Percentiles rank a stretch among this genome's conserved stretches.
phyloP scores from a whole-genome alignment of 1,140 invertebrate species.

The Limonius californicus region DNA sequence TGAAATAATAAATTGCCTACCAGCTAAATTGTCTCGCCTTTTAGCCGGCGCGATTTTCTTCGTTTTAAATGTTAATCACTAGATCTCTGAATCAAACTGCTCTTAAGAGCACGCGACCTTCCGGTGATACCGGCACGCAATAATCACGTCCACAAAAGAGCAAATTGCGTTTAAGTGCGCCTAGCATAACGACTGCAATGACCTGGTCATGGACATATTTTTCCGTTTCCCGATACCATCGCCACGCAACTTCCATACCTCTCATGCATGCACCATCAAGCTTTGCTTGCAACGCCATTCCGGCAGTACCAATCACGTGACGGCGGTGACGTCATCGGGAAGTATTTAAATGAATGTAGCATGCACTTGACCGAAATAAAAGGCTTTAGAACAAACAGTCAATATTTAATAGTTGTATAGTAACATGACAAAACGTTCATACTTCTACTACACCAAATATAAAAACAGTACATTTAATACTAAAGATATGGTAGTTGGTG shows the following conservation, averaged over 20 bases:
- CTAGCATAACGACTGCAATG: constrained; percentile 26
- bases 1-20: constrained; percentile 15
- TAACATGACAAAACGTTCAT: constrained; percentile 20
- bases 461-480: constrained; percentile 34
- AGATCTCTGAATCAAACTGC: neutral
- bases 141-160: constrained; percentile 27
- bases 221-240: constrained; percentile 22
- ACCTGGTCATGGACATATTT: constrained; percentile 27
- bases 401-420: constrained; percentile 28
- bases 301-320: too few relatives aligned
- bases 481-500: constrained; percentile 15
- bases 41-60: neutral
- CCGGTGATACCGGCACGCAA: constrained; percentile 26
- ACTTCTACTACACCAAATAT: constrained; percentile 28
- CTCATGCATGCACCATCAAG: neutral
- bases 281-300: too few relatives aligned
- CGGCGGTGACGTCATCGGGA: too few relatives aligned
- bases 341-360: neutral
- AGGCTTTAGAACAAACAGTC: constrained; percentile 34
- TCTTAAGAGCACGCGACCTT: constrained; percentile 24
- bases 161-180: constrained; percentile 31
- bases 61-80: constrained; percentile 5
- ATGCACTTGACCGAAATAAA: constrained; percentile 16
- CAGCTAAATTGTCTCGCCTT: neutral
- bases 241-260: constrained; percentile 19